Percentiles rank a stretch among this genome's conserved stretches.
phyloP scores from a whole-genome alignment of 2,113 vertebrate genomes.

The Otolemur garnettii region DNA sequence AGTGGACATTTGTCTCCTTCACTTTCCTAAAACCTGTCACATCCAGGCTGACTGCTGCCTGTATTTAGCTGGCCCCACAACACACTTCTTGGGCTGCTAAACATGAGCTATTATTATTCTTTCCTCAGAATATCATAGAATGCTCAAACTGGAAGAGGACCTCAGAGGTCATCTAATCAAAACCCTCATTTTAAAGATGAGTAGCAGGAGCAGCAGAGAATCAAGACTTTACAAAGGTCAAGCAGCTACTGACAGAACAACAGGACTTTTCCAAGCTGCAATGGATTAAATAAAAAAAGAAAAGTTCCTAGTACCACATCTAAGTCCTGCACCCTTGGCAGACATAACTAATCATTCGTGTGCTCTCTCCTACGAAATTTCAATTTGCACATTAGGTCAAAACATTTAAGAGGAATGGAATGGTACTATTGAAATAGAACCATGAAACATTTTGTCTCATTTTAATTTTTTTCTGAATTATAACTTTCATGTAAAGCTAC shows the following conservation, averaged over 20 bases:
- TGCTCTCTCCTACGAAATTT: background rate
- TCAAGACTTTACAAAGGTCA: slow-evolving; percentile 35
- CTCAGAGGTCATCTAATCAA: slow-evolving; percentile 64
- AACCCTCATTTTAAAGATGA: slow-evolving; percentile 67
- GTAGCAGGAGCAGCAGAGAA: background rate
- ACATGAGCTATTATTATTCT: background rate
- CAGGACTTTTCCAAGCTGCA: background rate
- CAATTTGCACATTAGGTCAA: slow-evolving; percentile 66
- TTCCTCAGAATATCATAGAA: background rate
- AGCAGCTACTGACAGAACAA: background rate
- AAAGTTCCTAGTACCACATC: background rate
- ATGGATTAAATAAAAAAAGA: background rate
- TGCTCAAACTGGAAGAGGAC: slow-evolving; percentile 10
- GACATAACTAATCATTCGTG: background rate
- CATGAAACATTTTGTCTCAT: slow-evolving; percentile 67
- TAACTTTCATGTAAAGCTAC: slow-evolving; percentile 50
- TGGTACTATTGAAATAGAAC: slow-evolving; percentile 50
- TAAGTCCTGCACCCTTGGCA: background rate
- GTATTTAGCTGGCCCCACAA: background rate
- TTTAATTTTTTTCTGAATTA: background rate
- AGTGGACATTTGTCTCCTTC: background rate
- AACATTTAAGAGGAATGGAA: slow-evolving; percentile 48
- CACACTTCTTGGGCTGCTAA: background rate
- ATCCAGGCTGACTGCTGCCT: background rate
- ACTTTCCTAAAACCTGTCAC: background rate